Base-by-base conservation (phyloP, 2,888 invertebrate species). In the Alloscopus bannaensis region DNA sequence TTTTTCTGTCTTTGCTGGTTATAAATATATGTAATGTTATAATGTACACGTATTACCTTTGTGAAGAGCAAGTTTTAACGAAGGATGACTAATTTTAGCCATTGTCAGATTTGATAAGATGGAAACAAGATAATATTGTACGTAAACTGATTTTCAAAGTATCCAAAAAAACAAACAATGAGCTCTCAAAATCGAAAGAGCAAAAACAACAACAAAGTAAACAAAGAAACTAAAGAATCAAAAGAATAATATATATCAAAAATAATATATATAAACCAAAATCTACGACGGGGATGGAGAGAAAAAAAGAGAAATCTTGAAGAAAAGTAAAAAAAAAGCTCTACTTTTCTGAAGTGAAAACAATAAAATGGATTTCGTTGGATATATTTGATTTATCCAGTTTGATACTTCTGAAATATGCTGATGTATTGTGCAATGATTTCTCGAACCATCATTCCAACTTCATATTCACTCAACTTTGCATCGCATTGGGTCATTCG, bases 341-440 rank as follows among this genome's bases (percentile, higher is more conserved):
- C 24, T 59, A 59, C 24, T 59, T 29, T 47, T 70, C 70, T 16
- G 57, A 28, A 20, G 70, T n/a, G 60, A 69, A 70, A 60, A 26
- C 42, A 69, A 59, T 52, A 40, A 57, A 69, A 16, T 18, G 59
- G 60, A 70, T 52, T 42, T 31, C 6, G 70, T 59, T 70, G 57
- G 40, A 59, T 70, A 69, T 66, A 20, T 69, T 69, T 70, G n/a
- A 45, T 40, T 29, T 70, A 70, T 70, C 70, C 70, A 70, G 20
- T 70, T 70, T 70, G 70, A 59, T 70, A 70, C 59, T 57, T 69
- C 66, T 47, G 42, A 40, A 69, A 64, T 45, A n/a, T 36, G 6
- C 24, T 36, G 16, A 40, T 36, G 60, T 36, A 36, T 36, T 60
- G 11, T 11, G 16, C 59, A 29, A 8, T 31, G 36, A 36, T 55